Conservation (phyloP, 2,888 invertebrate species). For the Allacma fusca region DNA sequence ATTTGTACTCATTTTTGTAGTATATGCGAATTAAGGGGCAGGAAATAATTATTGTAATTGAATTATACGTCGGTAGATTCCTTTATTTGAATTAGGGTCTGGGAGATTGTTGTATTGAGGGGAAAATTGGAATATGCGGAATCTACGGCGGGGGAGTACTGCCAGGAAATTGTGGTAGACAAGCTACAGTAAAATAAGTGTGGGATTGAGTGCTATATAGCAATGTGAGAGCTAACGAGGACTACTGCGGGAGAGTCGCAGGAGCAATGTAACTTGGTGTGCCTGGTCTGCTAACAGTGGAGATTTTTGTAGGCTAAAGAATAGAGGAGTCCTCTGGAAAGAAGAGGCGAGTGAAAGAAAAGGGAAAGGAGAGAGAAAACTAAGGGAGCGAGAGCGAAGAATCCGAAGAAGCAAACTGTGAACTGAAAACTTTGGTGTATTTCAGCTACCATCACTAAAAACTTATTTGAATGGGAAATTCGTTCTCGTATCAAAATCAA, state of each 20-base stretch:
- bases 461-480: constrained; percentile 47
- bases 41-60: too few species aligned
- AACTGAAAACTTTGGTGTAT: constrained; percentile 44
- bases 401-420: constrained; percentile 33
- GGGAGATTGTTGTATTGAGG: too few species aligned
- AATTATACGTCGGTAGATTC: too few species aligned
- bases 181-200: neutral
- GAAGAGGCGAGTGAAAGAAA: constrained; percentile 22
- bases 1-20: too few species aligned
- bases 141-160: too few species aligned
- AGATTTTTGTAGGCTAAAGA: constrained; percentile 12
- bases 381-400: constrained; percentile 32
- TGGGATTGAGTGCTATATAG: neutral
- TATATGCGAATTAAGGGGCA: too few species aligned
- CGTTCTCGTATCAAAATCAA: constrained; percentile 44
- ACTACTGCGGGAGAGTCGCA: neutral
- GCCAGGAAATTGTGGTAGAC: too few species aligned
- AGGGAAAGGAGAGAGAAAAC: constrained; percentile 14
- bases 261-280: constrained; percentile 11
- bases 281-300: neutral
- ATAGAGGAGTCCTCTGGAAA: constrained; percentile 6
- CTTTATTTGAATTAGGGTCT: too few species aligned
- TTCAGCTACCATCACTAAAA: constrained; percentile 45
- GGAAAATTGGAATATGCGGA: too few species aligned
- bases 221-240: neutral